A percentile compares a stretch with the other conserved stretches of the same genome.
phyloP scores from a whole-genome alignment of 2,113 vertebrate species.

The Leucopternis melanops region DNA sequence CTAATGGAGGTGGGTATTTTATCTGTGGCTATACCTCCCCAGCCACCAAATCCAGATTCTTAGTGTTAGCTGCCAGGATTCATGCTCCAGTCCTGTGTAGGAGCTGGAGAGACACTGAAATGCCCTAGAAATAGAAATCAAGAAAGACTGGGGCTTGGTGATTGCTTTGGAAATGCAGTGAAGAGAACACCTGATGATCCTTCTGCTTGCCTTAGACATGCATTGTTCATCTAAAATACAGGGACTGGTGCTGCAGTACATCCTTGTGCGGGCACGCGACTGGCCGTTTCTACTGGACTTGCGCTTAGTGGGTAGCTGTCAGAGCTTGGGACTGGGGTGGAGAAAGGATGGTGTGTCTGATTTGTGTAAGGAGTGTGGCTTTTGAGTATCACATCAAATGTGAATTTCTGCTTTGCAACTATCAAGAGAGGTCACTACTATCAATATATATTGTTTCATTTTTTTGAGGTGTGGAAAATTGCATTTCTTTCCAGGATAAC shows the following conservation, averaged over 20 bases:
- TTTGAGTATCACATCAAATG: no score
- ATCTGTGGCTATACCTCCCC: background rate
- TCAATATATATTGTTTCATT: background rate
- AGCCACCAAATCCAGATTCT: background rate
- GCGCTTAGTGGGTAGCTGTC: no score
- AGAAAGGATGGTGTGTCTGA: background rate
- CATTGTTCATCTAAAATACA: background rate
- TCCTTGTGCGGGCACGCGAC: accelerated
- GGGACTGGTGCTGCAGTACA: accelerated
- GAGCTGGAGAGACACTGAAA: background rate
- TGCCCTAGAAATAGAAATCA: background rate
- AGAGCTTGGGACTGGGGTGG: background rate
- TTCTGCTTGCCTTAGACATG: background rate
- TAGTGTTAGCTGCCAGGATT: background rate
- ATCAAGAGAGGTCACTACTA: background rate
- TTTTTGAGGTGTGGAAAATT: background rate
- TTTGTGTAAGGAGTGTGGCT: background rate
- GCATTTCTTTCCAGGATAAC: background rate
- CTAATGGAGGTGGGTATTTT: background rate
- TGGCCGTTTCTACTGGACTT: background rate
- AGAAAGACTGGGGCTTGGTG: background rate
- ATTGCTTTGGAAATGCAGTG: background rate
- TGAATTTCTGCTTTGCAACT: background rate
- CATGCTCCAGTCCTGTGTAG: background rate
- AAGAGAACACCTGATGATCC: background rate